Evolutionary conservation across 1,140 invertebrate species (phyloP), one percentile per base, ranked within the genome.

Genomic region (Teleogryllus occipitalis): DNA sequence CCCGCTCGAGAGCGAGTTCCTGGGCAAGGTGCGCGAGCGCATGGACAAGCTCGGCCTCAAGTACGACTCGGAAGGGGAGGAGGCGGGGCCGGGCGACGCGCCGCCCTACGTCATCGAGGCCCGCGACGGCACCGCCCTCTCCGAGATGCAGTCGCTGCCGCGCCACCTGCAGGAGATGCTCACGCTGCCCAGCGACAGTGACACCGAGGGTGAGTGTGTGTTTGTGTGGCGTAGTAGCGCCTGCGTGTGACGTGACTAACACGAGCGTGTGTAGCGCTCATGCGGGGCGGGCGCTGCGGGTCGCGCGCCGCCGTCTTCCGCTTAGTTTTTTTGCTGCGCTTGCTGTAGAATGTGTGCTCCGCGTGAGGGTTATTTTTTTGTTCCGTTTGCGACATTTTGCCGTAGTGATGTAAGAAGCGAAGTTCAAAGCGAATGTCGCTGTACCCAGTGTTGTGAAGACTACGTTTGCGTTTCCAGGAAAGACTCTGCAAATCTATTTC

Each of bases 151-250:
- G 54, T 88, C 89, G 65, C 85, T 94, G 48, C 93, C 94, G 0
- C 91, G 89, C 81, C 94, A 95, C 85, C 87, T 95, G 80, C 89
- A 91, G 82, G 93, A 95, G 82, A 92, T 93, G 82, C 88, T 92
- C 78, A 87, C n/a, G 65, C n/a, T 75, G 21, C 49, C 73, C 27
- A 46, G 47, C 18, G 78, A 76, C 75, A 76, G 75, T 76, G 75
- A 77, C 76, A 47, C 47, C 8, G 78, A 79, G 27, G 78, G 78
- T 79, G 78, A 79, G 78, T 79, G 8, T n/a, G 78, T 79, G 7
- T 47, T 3, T 79, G 12, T 49, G 75, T 76, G 27, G 5, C 27
- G 27, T 39, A 39, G 27, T 39, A 39, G 27, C 27, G 27, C 27
- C 27, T 15, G 74, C 46, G 74, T 75, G 15, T 46, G 74, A 22